Evolutionary conservation across 2,113 vertebrate species (phyloP).

Genomic region (Prolemur simus): DNA sequence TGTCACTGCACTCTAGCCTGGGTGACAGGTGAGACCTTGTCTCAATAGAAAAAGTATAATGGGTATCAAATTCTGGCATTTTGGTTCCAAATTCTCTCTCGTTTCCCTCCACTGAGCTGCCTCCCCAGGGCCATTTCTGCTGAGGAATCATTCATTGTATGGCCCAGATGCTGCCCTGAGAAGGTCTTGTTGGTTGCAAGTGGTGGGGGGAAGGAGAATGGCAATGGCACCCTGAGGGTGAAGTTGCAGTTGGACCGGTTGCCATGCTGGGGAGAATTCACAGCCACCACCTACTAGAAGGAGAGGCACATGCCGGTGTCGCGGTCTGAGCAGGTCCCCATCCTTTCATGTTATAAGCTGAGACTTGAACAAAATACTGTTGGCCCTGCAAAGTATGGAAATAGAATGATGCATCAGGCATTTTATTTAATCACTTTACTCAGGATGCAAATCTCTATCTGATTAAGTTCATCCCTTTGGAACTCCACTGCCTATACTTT

Average conservation of each 20-base stretch:
- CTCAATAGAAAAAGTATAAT: neutral
- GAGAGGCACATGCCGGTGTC: conserved; percentile 89
- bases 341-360: conserved; percentile 97
- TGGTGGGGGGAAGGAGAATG: neutral
- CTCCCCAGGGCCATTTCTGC: neutral
- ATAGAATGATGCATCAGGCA: conserved; percentile 32
- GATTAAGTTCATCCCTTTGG: neutral
- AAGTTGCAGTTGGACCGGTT: neutral
- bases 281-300: conserved; percentile 91
- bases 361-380: conserved; percentile 91
- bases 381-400: conserved; percentile 87
- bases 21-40: too few species aligned
- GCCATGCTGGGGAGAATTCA: neutral
- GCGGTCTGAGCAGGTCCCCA: conserved; percentile 92
- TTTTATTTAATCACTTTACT: neutral
- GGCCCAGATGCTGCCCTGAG: neutral
- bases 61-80: neutral
- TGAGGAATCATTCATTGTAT: neutral
- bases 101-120: neutral
- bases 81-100: conserved; percentile 2
- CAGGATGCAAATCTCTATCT: neutral
- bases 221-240: neutral
- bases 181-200: neutral
- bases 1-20: too few species aligned
- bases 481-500: neutral